Evolutionary conservation across 2,888 invertebrate genomes (phyloP).

Genomic region (Hedya salicella): DNA sequence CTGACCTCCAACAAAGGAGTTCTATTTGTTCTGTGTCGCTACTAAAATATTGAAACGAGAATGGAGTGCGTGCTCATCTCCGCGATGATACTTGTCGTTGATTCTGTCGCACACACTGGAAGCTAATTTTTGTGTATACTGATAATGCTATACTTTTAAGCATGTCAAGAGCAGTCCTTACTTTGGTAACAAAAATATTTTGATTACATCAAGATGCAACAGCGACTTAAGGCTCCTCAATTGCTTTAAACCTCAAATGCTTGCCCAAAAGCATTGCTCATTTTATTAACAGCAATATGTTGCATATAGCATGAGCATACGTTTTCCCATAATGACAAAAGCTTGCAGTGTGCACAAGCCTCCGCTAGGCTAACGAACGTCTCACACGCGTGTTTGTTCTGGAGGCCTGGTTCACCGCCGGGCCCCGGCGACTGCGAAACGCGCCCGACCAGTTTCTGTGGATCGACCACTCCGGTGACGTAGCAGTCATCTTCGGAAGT

Average conservation of each 20-base stretch:
- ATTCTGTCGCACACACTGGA: slow-evolving; percentile 52
- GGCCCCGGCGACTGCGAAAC: slow-evolving; percentile 73
- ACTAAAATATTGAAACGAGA: slow-evolving; percentile 83
- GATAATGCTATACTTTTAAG: background rate
- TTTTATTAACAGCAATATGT: background rate
- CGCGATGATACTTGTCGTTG: slow-evolving; percentile 61
- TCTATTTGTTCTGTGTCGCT: slow-evolving; percentile 80
- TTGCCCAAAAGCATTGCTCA: background rate
- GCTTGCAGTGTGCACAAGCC: slow-evolving; percentile 53
- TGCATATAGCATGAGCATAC: background rate
- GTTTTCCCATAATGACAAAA: background rate
- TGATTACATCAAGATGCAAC: too few species aligned
- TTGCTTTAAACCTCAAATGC: background rate
- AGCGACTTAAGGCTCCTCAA: too few species aligned
- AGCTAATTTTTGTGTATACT: slow-evolving; percentile 47
- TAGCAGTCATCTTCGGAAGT: slow-evolving; percentile 60
- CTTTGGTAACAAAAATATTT: too few species aligned
- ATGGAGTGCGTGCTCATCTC: slow-evolving; percentile 72
- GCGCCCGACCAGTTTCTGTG: slow-evolving; percentile 57
- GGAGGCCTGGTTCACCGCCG: slow-evolving; percentile 64
- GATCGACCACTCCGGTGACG: slow-evolving; percentile 50
- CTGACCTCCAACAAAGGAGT: slow-evolving; percentile 83
- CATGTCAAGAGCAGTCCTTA: too few species aligned
- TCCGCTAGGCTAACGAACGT: slow-evolving; percentile 57
- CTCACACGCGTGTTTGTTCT: slow-evolving; percentile 72